Evolutionary conservation across 2,113 vertebrate species (phyloP), one percentile per base, ranked within the genome.

Genomic region (Carlito syrichta): DNA sequence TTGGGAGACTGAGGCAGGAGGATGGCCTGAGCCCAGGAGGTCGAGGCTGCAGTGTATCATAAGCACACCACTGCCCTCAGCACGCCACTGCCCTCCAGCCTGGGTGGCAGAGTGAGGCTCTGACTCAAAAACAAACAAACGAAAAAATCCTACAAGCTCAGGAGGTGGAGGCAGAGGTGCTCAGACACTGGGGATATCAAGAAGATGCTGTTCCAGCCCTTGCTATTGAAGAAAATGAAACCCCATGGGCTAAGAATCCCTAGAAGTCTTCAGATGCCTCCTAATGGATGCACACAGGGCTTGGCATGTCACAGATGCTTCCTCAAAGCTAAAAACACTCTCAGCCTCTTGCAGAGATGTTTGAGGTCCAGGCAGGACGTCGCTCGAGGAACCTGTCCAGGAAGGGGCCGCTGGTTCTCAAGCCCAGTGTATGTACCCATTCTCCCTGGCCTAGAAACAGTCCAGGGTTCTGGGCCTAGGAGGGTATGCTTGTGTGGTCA

Each of bases 211-310:
- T n/a, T n/a, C 86, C 17, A 8, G 16, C 50, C 13, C 45, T 77
- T 13, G 4, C 14, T 52, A 43, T 54, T 8, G 13, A 60, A 63
- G 45, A 56, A 71, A 85, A 52, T 17, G 43, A 50, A 60, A 43
- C 16, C n/a, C 27, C 20, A 3, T 4, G 10, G 19, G 10, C 19
- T 54, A n/a, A 81, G 30, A 73, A 43, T 96, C 71, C 38, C 3
- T 23, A n/a, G 43, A 30, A 22, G 40, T 16, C 69, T 83, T 84
- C 32, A 20, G 7, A 20, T 8, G 13, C 66, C 19, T 62, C 35
- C 32, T 13, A 1, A 19, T 2, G 1, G 38, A 38, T 54, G 5
- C 22, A 4, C 32, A 9, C 30, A 3, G 45, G 30, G 23, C 38
- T 81, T 40, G 45, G 38, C 23, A 3, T 13, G 4, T 8, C 52